These are phyloP conservation scores for Entomyzon cyanotis DNA, from an alignment of 2,113 vertebrate genomes.

Conservation along the genomic window DNA sequence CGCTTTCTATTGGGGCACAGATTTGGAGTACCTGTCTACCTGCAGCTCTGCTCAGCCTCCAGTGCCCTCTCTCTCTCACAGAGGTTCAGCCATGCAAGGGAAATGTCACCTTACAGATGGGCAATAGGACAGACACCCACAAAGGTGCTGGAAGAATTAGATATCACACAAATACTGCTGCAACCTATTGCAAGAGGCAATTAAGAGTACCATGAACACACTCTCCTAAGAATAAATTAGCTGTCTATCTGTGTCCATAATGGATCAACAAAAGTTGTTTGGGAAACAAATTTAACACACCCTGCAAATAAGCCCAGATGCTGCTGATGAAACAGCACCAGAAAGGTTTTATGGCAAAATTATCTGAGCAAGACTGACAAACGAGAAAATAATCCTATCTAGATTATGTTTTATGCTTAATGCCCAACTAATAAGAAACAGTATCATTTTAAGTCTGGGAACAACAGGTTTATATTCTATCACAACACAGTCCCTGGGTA, in stretches of 20 bases:
- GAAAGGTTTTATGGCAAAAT: background rate
- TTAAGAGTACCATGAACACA: background rate
- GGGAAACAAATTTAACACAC: background rate
- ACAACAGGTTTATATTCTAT: background rate
- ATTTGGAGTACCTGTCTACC: background rate
- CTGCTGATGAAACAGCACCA: background rate
- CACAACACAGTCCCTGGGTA: rapidly evolving
- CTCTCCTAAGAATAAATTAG: background rate
- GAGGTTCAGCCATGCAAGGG: background rate
- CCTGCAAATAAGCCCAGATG: background rate
- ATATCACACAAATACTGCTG: background rate
- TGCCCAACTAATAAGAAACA: background rate
- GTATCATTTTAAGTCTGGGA: background rate
- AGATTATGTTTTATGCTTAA: background rate
- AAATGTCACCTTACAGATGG: background rate
- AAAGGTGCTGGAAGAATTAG: background rate
- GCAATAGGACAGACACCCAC: background rate
- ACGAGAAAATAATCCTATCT: background rate
- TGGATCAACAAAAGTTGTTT: background rate
- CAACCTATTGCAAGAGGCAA: background rate
- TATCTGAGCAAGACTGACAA: background rate
- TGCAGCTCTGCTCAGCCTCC: background rate
- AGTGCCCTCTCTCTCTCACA: background rate
- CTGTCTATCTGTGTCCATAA: background rate
- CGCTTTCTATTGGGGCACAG: background rate